A percentile compares a stretch with the other conserved stretches of the same genome.
These are phyloP conservation scores for Oncopodura yosiiana DNA, from an alignment of 1,140 invertebrate genomes.

Conservation along the genomic window DNA sequence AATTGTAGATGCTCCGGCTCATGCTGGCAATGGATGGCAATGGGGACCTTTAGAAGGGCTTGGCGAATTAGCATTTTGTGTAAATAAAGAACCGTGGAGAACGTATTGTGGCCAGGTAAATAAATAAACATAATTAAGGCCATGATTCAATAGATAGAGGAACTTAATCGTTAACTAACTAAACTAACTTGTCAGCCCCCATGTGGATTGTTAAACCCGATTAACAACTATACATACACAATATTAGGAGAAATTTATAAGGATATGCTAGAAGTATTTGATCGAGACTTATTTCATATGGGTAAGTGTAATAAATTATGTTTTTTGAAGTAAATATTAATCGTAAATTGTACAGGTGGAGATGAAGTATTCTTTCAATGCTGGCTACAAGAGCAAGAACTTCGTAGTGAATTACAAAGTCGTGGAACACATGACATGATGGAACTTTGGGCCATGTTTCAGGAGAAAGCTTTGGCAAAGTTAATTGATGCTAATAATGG, in stretches of 20 bases:
- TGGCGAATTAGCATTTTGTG: conserved; percentile 31
- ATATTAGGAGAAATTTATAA: conserved; percentile 26
- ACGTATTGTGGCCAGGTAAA: conserved; percentile 15
- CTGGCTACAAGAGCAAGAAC: conserved; percentile 37
- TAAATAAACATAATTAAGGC: too few species aligned
- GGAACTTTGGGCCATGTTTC: conserved; percentile 36
- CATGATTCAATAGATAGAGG: too few species aligned
- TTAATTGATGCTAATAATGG: conserved; percentile 39
- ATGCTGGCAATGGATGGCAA: conserved; percentile 36
- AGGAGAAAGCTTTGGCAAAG: conserved; percentile 28
- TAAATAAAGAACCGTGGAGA: conserved; percentile 33
- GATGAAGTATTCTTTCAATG: conserved; percentile 39
- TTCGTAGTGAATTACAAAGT: conserved; percentile 35
- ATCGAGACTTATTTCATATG: conserved; percentile 38
- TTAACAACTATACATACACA: conserved; percentile 34
- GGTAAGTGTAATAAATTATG: too few species aligned
- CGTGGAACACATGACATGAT: conserved; percentile 38
- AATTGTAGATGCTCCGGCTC: conserved; percentile 45
- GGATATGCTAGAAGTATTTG: conserved; percentile 41
- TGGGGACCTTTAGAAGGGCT: conserved; percentile 28
- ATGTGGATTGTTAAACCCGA: conserved; percentile 31
- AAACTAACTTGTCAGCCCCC: conserved; percentile 26
- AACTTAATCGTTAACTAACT: too few species aligned
- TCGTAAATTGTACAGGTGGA: too few species aligned
- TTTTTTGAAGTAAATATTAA: too few species aligned